phyloP scores from a whole-genome alignment of 2,797 vertebrate species.

The Sebastes aleutianus region DNA sequence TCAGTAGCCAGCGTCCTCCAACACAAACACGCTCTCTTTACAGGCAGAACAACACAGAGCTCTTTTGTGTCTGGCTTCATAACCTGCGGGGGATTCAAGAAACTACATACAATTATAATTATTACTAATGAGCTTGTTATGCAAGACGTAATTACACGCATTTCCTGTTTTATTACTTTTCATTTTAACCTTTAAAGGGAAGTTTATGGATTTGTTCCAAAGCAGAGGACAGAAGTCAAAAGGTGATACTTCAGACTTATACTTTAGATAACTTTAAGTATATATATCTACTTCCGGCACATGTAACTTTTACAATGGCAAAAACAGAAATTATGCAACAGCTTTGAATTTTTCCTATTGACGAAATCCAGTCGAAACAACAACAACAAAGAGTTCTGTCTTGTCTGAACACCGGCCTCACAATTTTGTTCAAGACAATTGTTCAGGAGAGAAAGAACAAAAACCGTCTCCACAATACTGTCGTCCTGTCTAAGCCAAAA shows the following conservation, averaged over 20 bases:
- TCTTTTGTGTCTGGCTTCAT: constrained; percentile 19
- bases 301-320: background rate
- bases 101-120: constrained; percentile 12
- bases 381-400: background rate
- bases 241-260: background rate
- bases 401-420: background rate
- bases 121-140: constrained; percentile 32
- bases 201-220: constrained; percentile 1
- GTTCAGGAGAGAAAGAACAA: background rate
- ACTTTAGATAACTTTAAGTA: background rate
- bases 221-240: background rate
- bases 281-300: background rate
- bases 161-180: constrained; percentile 4
- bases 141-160: constrained; percentile 1
- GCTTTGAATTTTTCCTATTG: background rate
- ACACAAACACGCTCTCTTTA: constrained; percentile 13
- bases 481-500: background rate
- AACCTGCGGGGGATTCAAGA: background rate
- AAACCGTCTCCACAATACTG: background rate
- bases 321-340: background rate
- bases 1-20: background rate
- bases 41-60: background rate
- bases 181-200: background rate
- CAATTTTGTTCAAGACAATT: background rate
- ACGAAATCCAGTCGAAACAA: constrained; percentile 1